Evolutionary conservation across 2,888 invertebrate species (phyloP), one percentile per base, ranked within the genome.

Genomic region (Drepana falcataria): DNA sequence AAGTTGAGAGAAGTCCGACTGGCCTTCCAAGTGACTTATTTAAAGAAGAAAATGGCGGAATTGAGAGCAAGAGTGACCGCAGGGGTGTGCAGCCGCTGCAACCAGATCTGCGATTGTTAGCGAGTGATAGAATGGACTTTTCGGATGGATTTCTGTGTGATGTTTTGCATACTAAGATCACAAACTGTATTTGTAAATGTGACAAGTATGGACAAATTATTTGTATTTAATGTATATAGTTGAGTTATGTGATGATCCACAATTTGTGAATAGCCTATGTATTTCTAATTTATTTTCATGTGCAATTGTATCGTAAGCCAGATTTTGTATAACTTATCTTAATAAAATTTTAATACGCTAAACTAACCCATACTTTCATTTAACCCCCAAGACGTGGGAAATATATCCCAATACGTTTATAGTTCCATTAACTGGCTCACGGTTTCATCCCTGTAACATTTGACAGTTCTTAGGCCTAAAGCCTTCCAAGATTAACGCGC

Each of bases 1-100:
- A 92, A 97, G 64, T 94, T 95, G 37, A 97, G 98, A 73, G 98
- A 99, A 80, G 97, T 98, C 65, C 97, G 97, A 68, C 95, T 98
- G 53, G 97, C 98, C 0, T 95, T 98, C 48, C 92, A 97, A 56
- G 97, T 97, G 0, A 95, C 96, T 0, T 96, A 95, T 69, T 90
- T 98, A 34, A 97, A 98, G 79, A 95, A 96, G 67, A 97, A 98
- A 83, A 96, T 97, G 81, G 91, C 95, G n/a, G 94, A 95, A 75
- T 82, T 97, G 35, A 92, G 94, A 54, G 94, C 94, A 54, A 94
- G 95, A 73, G 83, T 95, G 5, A 93, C 94, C 0, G 88, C 94
- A 0, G 86, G 75, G 2, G 63, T 73, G 2, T 81, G 81, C 55
- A 66, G 65, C 0, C 70, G 73, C 3, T 81, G 81, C 58, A 66